Percentiles rank a stretch among this genome's conserved stretches.
These are phyloP conservation scores for Pelosia muscerda DNA, from an alignment of 2,888 invertebrate species.

Conservation along the genomic window DNA sequence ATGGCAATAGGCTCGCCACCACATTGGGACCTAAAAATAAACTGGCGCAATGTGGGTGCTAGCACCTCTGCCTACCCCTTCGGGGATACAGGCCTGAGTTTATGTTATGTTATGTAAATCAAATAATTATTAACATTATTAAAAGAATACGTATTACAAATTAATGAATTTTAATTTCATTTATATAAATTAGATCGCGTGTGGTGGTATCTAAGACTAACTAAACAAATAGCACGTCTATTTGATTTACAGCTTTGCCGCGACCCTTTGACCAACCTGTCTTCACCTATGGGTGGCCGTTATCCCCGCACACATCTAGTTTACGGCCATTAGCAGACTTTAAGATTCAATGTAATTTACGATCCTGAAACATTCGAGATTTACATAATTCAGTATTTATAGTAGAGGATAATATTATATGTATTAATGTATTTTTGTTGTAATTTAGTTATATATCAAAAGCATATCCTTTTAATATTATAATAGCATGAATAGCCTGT, in stretches of 20 bases:
- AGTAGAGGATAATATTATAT: too few species aligned
- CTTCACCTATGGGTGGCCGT: conserved; percentile 78
- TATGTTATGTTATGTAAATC: too few species aligned
- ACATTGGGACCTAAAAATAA: too few species aligned
- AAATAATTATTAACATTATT: too few species aligned
- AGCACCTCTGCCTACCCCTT: too few species aligned
- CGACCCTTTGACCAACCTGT: conserved; percentile 59
- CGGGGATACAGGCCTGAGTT: too few species aligned
- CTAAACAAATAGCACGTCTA: conserved; percentile 74
- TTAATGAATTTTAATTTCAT: conserved; percentile 45
- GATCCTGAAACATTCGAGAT: conserved; percentile 18
- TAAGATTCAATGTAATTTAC: conserved; percentile 48
- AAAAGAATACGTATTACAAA: conserved; percentile 34
- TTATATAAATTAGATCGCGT: conserved; percentile 45
- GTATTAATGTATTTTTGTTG: too few species aligned
- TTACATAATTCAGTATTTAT: neutral
- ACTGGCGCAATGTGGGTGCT: too few species aligned
- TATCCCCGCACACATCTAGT: conserved; percentile 64
- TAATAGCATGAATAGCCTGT: too few species aligned
- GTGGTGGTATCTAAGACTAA: conserved; percentile 60
- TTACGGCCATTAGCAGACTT: conserved; percentile 58
- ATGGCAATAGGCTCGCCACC: too few species aligned
- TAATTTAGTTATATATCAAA: too few species aligned
- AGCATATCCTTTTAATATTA: too few species aligned
- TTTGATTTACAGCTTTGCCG: conserved; percentile 65